A percentile compares a stretch with the other conserved stretches of the same genome.
Conservation (phyloP, 2,113 vertebrate species). For the Hyla sarda region DNA sequence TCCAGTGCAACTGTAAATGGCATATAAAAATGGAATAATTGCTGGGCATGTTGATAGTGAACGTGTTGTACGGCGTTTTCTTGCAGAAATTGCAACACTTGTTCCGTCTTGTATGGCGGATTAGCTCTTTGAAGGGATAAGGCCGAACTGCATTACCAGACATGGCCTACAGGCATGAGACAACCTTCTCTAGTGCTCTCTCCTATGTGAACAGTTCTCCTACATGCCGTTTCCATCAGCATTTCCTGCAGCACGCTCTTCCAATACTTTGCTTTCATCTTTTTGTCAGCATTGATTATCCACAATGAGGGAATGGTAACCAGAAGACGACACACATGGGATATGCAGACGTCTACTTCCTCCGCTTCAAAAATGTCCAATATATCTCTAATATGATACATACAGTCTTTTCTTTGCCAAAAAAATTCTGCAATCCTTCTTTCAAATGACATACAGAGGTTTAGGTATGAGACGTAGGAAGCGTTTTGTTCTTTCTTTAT, state of each 20-base stretch:
- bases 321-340: background rate
- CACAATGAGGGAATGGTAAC: background rate
- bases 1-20: too few species aligned
- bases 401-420: background rate
- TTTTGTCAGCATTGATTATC: slow-evolving; percentile 15
- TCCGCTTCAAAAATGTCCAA: background rate
- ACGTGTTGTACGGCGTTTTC: too few species aligned
- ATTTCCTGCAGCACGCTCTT: background rate
- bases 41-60: too few species aligned
- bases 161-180: background rate
- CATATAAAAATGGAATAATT: too few species aligned
- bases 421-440: background rate
- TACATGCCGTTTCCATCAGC: background rate
- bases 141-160: background rate
- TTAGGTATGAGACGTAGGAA: background rate
- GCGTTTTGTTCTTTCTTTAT: background rate
- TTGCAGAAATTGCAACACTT: too few species aligned
- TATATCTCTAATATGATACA: background rate
- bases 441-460: background rate
- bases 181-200: background rate
- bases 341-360: slow-evolving; percentile 17
- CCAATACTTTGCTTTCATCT: background rate
- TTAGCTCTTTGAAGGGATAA: background rate
- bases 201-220: background rate
- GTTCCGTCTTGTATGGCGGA: background rate